These are phyloP conservation scores for Perca schrenkii DNA, from an alignment of 2,113 vertebrate genomes.

Conservation along the genomic window DNA sequence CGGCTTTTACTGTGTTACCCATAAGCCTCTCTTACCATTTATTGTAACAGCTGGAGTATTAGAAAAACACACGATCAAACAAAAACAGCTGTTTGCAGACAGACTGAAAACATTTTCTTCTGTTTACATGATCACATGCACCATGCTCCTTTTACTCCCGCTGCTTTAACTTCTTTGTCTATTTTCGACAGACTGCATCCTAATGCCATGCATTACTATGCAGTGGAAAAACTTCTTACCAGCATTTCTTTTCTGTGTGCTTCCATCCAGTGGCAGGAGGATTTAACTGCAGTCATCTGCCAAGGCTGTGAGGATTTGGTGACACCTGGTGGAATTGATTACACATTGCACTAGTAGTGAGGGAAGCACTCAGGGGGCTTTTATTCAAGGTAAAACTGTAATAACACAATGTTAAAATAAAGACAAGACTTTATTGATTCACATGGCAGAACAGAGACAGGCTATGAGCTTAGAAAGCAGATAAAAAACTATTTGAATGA, in stretches of 20 bases:
- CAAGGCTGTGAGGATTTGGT: background rate
- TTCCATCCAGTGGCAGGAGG: conserved; percentile 27
- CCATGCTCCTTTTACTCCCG: background rate
- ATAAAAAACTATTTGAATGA: background rate
- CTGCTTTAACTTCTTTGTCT: background rate
- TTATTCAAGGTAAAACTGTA: background rate
- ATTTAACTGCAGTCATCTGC: background rate
- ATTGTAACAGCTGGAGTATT: background rate
- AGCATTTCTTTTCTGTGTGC: background rate
- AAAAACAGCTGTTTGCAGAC: background rate
- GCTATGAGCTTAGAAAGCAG: background rate
- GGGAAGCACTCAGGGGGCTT: background rate
- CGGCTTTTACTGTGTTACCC: background rate
- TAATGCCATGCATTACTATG: background rate
- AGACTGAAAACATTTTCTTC: background rate
- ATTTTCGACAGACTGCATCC: background rate
- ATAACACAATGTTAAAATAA: background rate
- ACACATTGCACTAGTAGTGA: background rate
- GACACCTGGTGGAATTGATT: conserved; percentile 55
- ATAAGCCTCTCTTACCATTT: conserved; percentile 17
- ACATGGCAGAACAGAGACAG: background rate
- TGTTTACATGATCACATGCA: background rate
- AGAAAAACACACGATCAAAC: background rate
- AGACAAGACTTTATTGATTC: background rate
- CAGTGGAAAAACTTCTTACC: background rate